Conservation (phyloP, 2,113 vertebrate species). For the Cardinalis cardinalis region DNA sequence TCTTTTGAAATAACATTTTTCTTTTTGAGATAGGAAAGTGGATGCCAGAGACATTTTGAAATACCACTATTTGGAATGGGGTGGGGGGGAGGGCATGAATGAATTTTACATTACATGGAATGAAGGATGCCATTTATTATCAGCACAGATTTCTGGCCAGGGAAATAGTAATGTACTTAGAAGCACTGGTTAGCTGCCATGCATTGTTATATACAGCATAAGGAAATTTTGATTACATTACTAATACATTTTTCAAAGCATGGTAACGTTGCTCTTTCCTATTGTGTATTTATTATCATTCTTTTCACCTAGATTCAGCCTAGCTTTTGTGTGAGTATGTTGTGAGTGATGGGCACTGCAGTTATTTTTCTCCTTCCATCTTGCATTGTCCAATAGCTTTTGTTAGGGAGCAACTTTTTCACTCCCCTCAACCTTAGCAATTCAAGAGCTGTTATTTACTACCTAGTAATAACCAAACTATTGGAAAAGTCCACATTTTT, state of each 20-base stretch:
- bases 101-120: not conserved
- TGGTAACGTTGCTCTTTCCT: not conserved
- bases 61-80: not conserved
- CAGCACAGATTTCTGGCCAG: not conserved
- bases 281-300: constrained; percentile 18
- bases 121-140: not conserved
- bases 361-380: not conserved
- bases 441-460: not conserved
- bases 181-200: not conserved
- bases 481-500: not conserved
- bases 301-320: not conserved
- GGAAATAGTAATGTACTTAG: not conserved
- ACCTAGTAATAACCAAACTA: not conserved
- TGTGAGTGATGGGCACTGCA: not conserved
- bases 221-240: not conserved
- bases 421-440: not conserved
- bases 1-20: not conserved
- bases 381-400: not conserved
- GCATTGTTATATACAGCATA: not conserved
- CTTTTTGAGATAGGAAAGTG: not conserved
- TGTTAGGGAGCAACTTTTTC: not conserved
- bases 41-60: not conserved
- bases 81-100: accelerated
- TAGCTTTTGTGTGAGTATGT: not conserved
- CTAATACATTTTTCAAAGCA: constrained; percentile 18